Evolutionary conservation across 2,113 vertebrate species (phyloP), one percentile per base, ranked within the genome.

Genomic region (Sylvilagus bachmani): DNA sequence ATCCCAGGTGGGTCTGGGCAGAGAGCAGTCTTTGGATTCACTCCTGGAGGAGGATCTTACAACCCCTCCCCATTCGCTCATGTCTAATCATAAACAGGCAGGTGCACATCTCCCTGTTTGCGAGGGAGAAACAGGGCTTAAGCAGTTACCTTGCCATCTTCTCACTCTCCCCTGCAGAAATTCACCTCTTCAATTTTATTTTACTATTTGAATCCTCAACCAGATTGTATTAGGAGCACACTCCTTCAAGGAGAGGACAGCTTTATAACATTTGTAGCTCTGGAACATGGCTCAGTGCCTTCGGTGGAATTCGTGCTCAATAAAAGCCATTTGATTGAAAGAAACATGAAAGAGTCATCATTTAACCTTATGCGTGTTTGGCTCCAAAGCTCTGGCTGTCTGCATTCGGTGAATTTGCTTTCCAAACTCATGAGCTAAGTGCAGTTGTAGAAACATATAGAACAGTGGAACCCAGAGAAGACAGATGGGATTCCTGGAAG

Each of bases 181-280:
- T 3, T 55, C 79, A 29, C 75, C 62, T 33, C 38, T 86, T 10
- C 67, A 86, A 82, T 77, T 77, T 94, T 89, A 58, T 66, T 64
- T 81, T 86, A 31, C 36, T 49, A 6, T 74, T 38, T 74, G 67
- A 93, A 71, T 77, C 80, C 27, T 31, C 93, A 77, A 64, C 19
- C 62, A 71, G 21, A 75, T 84, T 91, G 61, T 33, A 36, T 96
- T 95, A 70, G 44, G 58, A 71, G 10, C 89, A n/a, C 51, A 81
- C 70, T 85, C 19, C 80, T 85, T 69, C 83, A 80, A 69, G 12
- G 22, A 1, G 4, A 88, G 25, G 66, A 85, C 49, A 81, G 19
- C 31, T 84, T 90, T 83, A 49, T 51, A 55, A 31, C 21, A 31
- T 85, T 85, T 27, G 24, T 77, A 83, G 38, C n/a, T n/a, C n/a